Percentiles rank a stretch among this genome's conserved stretches.
Evolutionary conservation across 2,888 invertebrate genomes (phyloP).

Genomic region (Eupithecia inturbata): DNA sequence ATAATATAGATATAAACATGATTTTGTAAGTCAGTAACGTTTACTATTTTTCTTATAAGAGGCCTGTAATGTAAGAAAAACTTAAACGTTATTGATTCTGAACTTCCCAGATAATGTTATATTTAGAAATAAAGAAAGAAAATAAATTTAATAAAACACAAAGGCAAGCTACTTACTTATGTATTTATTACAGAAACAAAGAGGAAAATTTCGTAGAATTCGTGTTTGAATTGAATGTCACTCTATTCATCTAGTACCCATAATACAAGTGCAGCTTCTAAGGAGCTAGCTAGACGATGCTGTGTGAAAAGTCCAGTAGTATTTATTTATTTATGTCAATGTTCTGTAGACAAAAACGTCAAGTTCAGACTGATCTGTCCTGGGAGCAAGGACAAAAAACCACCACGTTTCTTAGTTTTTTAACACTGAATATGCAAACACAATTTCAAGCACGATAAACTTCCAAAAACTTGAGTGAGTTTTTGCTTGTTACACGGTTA

Average conservation of each 20-base stretch:
- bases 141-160: too few species aligned
- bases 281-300: too few species aligned
- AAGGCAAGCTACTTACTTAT: too few species aligned
- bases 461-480: conserved; percentile 26
- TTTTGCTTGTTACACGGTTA: conserved; percentile 36
- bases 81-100: background rate
- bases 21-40: background rate
- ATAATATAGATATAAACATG: background rate
- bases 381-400: background rate
- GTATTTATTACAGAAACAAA: too few species aligned
- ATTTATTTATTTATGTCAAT: background rate
- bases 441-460: conserved; percentile 46
- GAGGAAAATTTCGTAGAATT: background rate
- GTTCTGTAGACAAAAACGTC: background rate
- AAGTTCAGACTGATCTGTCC: background rate
- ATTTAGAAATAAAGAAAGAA: background rate
- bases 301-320: background rate
- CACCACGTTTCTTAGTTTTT: conserved; percentile 24
- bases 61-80: too few species aligned
- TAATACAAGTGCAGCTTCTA: too few species aligned
- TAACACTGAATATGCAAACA: conserved; percentile 34
- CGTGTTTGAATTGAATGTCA: background rate
- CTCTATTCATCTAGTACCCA: background rate
- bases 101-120: background rate
- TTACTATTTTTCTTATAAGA: too few species aligned